Evolutionary conservation across 2,113 vertebrate genomes (phyloP), one percentile per base, ranked within the genome.

Genomic region (Sceloporus undulatus): DNA sequence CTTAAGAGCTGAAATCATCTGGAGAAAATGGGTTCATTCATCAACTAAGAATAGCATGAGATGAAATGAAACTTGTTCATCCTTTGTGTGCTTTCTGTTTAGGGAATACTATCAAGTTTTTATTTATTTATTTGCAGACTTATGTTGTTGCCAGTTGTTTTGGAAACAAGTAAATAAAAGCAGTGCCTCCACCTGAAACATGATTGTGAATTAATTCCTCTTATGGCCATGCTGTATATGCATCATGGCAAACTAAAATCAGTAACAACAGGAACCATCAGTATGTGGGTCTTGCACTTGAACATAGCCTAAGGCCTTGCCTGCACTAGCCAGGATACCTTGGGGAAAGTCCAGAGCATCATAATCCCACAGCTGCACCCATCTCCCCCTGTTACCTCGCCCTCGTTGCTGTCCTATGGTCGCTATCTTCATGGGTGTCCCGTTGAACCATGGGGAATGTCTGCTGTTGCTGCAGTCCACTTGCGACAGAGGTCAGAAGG

Each of bases 31-130:
- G 83, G 27, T 86, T 92, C 73, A 89, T 88, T 94, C 65, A 90
- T 92, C 79, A 88, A 59, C 80, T 66, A 93, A 82, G 65, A 88
- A 77, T 87, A 90, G 93, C 89, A 89, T 93, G 82, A 92, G 21
- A 62, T 94, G 74, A 23, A 92, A 71, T 74, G 4, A 10, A 84
- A 52, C 54, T 92, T 88, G 77, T 82, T 56, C 73, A 79, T 71
- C 34, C 59, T 87, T 78, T 89, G 93, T 93, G 77, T 91, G 42
- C 34, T 88, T 90, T 1, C 73, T 91, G 5, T 82, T 14, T 82
- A 89, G 4, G 40, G 91, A 83, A 56, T 79, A 1, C 56, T 87
- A 16, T 0, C 0, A 91, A 38, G 86, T 52, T 86, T 4, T 65
- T 90, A 38, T 75, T 78, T 52, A 68, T 68, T 71, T 91, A 87